Conservation (phyloP, 2,888 invertebrate species). For the Lamellibrachia satsuma region DNA sequence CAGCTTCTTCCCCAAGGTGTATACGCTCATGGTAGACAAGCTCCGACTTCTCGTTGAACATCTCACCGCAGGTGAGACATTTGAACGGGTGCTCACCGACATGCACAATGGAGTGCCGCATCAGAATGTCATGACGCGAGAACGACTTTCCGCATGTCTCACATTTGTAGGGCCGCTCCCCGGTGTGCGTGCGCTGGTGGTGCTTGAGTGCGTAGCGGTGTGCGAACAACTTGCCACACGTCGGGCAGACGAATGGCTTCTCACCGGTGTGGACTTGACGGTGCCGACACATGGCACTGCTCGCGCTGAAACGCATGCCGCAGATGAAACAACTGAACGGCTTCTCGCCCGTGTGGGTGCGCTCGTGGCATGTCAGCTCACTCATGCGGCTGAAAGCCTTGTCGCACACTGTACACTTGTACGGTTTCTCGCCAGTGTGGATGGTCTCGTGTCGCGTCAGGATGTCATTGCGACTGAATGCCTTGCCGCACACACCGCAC, state of each 20-base stretch:
- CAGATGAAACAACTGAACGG: not conserved
- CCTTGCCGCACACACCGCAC: constrained; percentile 21
- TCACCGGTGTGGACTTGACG: not conserved
- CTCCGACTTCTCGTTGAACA: not conserved
- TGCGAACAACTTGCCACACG: not conserved
- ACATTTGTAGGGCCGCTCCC: not conserved
- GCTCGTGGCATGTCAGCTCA: not conserved
- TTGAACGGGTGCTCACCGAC: not conserved
- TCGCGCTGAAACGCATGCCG: not conserved
- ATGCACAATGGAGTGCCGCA: not conserved
- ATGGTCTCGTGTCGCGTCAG: not conserved
- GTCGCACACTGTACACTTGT: not conserved
- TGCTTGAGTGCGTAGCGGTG: not conserved
- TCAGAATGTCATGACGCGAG: not conserved
- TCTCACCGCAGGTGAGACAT: not conserved
- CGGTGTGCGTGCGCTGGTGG: not conserved
- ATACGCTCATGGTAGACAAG: not conserved
- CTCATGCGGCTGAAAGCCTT: not conserved
- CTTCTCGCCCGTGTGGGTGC: not conserved
- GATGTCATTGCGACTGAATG: not conserved
- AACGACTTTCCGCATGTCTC: constrained; percentile 1
- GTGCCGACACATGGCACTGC: not conserved
- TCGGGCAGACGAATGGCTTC: not conserved
- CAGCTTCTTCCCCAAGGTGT: not conserved
- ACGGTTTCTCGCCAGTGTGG: not conserved